Base-by-base conservation (phyloP, 1,140 invertebrate species). In the Oreohelix idahoensis region DNA sequence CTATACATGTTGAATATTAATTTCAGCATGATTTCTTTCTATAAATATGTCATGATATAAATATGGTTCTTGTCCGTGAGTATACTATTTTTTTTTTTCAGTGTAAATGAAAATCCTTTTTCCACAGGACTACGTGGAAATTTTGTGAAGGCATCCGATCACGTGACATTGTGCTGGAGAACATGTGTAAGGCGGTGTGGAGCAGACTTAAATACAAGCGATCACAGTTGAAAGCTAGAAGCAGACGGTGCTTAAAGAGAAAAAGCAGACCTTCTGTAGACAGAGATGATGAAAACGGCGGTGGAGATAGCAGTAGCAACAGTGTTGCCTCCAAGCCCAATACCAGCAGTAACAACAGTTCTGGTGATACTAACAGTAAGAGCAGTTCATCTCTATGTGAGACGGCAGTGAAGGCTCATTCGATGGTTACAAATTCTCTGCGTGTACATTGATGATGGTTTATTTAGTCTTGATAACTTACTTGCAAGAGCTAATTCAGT, bases 111-210 rank as follows among this genome's bases (percentile, higher is more conserved):
- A 45, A 45, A 45, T 8, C 42, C 15, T 45, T 82, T 35, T 38
- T 39, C n/a, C 42, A 26, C 45, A 82, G 80, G 26, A 75, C 51
- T 39, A 75, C 71, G 0, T 82, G 80, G 80, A 82, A 42, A n/a
- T 82, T 53, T 51, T 74, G 45, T 35, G 26, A 82, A 63, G 53
- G 2, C 1, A 39, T 82, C 26, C n/a, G 39, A 35, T 36, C 70
- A 29, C 49, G 38, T 0, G 80, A 82, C 45, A 23, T 10, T 2
- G 45, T 75, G 15, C 49, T 82, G 35, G 71, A 74, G 26, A 75
- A 74, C 80, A 82, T 82, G 80, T 82, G 80, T 32, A 82, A 82
- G 63, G 80, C 80, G 1, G 80, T 82, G n/a, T 82, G 80, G 80
- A 58, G 70, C 35, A 13, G 80, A 20, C 80, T 82, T 38, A 32